Evolutionary conservation across 2,113 vertebrate genomes (phyloP).

Genomic region (Pavo muticus): DNA sequence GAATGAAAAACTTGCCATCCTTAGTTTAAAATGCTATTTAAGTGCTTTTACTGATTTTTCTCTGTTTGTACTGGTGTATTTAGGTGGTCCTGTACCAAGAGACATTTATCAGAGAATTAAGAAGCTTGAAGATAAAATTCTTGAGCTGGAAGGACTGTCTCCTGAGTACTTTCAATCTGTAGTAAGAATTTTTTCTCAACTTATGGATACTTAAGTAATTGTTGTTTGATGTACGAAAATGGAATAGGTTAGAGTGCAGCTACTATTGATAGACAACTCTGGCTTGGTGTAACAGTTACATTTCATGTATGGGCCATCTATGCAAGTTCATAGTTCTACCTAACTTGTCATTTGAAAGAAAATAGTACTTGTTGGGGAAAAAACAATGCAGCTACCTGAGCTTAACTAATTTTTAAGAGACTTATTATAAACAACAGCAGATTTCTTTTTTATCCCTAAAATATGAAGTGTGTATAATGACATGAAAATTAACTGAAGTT

Average conservation of each 20-base stretch:
- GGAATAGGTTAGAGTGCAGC: not conserved
- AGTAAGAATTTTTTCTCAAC: slow-evolving; percentile 81
- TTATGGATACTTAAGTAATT: not conserved
- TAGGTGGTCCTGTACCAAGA: slow-evolving; percentile 92
- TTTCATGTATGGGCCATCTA: not conserved
- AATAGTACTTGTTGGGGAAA: not conserved
- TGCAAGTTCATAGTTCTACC: not conserved
- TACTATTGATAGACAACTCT: not conserved
- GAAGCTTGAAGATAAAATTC: slow-evolving; percentile 95
- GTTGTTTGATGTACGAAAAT: not conserved
- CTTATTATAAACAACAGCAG: not conserved
- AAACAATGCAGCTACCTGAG: not conserved
- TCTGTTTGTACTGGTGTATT: slow-evolving; percentile 13
- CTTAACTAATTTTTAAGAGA: not conserved
- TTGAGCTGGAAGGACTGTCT: slow-evolving; percentile 97
- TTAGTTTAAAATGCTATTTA: not conserved
- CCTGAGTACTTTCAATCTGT: slow-evolving; percentile 96
- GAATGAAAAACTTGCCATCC: not conserved
- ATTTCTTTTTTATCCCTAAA: not conserved
- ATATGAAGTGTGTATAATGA: not conserved
- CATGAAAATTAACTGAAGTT: not conserved
- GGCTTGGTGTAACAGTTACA: not conserved
- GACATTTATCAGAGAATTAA: slow-evolving; percentile 96
- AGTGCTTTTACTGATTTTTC: not conserved
- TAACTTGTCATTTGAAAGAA: not conserved